Percentiles rank a stretch among this genome's conserved stretches.
These are phyloP conservation scores for Stenotaenia linearis DNA, from an alignment of 2,888 invertebrate genomes.

Conservation along the genomic window DNA sequence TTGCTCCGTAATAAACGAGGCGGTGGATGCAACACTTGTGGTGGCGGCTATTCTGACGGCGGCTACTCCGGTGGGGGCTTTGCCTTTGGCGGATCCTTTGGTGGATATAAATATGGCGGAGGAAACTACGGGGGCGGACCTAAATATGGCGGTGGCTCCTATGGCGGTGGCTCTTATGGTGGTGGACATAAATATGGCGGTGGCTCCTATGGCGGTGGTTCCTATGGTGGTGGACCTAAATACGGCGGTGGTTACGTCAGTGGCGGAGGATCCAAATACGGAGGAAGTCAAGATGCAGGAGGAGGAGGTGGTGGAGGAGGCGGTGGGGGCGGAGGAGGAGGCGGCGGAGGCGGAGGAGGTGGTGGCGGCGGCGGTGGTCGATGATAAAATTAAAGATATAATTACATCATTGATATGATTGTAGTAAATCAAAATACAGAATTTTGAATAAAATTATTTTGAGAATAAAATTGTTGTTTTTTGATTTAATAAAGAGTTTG, in stretches of 20 bases:
- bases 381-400: neutral
- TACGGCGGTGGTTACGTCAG: neutral
- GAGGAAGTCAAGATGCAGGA: neutral
- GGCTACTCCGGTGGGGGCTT: no score
- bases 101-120: no score
- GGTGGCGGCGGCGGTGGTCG: neutral
- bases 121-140: neutral
- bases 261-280: neutral
- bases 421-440: no score
- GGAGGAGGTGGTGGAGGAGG: neutral
- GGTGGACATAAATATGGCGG: neutral
- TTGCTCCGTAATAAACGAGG: no score
- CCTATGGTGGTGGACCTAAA: neutral
- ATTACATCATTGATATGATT: no score
- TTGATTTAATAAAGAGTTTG: no score
- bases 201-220: neutral
- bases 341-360: neutral
- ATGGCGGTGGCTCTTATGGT: neutral
- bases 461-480: no score
- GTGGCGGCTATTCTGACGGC: no score
- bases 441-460: no score
- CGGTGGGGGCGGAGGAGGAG: neutral
- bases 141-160: neutral
- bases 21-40: no score
- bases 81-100: no score